These are phyloP conservation scores for Centrocercus urophasianus DNA, from an alignment of 2,113 vertebrate genomes.

Conservation along the genomic window DNA sequence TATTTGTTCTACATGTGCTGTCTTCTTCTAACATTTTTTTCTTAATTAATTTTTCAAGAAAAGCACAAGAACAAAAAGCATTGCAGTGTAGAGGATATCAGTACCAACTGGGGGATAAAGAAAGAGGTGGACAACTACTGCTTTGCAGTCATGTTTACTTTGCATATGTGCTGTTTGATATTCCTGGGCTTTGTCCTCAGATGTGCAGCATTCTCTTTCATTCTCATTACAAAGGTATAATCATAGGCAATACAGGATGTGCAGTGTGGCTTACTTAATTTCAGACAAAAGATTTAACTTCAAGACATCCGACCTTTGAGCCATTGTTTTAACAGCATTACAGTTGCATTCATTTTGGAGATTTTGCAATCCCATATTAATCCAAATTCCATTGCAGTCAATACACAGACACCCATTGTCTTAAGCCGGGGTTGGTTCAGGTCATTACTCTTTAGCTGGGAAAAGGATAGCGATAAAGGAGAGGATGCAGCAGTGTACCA, in stretches of 20 bases:
- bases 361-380: conserved; percentile 55
- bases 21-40: neutral
- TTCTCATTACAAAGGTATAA: neutral
- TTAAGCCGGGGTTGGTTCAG: conserved; percentile 47
- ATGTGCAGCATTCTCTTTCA: neutral
- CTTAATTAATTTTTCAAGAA: conserved; percentile 56
- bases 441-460: conserved; percentile 13
- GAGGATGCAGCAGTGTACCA: neutral
- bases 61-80: conserved; percentile 10
- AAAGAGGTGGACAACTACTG: neutral
- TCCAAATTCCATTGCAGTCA: conserved; percentile 51
- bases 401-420: conserved; percentile 38
- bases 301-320: neutral
- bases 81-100: neutral
- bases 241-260: neutral
- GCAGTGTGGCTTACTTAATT: neutral
- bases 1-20: neutral
- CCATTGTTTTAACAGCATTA: conserved; percentile 62
- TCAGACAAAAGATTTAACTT: conserved; percentile 37
- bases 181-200: neutral
- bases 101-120: neutral
- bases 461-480: neutral
- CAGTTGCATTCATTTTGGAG: conserved; percentile 50
- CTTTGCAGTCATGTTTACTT: neutral
- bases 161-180: rapidly evolving